A percentile compares a stretch with the other conserved stretches of the same genome.
phyloP scores from a whole-genome alignment of 2,113 vertebrate genomes.

The Petroica traversi region DNA sequence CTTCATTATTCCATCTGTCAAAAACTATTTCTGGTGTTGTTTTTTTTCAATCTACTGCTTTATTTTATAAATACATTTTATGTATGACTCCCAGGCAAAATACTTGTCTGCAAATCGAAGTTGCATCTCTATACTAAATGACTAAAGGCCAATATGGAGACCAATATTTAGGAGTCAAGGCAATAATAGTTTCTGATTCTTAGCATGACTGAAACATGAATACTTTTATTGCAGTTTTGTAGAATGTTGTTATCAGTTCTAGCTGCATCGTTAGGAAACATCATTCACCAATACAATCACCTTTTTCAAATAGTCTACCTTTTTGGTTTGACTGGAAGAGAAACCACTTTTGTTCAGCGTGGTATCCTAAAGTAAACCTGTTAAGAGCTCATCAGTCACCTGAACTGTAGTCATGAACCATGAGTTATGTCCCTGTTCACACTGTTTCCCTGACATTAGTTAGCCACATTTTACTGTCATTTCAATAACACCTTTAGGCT shows the following conservation, averaged over 20 bases:
- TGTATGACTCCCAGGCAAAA: background rate
- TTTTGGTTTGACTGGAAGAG: background rate
- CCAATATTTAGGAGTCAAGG: background rate
- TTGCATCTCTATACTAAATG: background rate
- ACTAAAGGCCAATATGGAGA: background rate
- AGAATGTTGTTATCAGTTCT: too few relatives aligned
- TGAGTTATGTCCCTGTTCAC: background rate
- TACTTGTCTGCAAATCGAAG: background rate
- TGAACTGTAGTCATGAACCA: background rate
- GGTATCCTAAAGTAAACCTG: background rate
- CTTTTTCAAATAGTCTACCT: background rate
- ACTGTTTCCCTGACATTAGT: background rate
- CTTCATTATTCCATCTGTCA: background rate
- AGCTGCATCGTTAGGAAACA: background rate
- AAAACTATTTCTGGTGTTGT: background rate
- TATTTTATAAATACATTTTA: background rate
- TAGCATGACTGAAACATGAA: background rate
- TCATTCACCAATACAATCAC: background rate
- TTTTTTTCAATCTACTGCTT: background rate
- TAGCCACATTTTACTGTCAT: background rate
- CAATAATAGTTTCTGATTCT: background rate
- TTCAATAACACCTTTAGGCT: conserved; percentile 9
- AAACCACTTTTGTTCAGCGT: background rate
- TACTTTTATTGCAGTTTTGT: background rate
- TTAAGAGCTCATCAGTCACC: background rate